Evolutionary conservation across 1,140 invertebrate genomes (phyloP).

Genomic region (Medauroidea extradentata): DNA sequence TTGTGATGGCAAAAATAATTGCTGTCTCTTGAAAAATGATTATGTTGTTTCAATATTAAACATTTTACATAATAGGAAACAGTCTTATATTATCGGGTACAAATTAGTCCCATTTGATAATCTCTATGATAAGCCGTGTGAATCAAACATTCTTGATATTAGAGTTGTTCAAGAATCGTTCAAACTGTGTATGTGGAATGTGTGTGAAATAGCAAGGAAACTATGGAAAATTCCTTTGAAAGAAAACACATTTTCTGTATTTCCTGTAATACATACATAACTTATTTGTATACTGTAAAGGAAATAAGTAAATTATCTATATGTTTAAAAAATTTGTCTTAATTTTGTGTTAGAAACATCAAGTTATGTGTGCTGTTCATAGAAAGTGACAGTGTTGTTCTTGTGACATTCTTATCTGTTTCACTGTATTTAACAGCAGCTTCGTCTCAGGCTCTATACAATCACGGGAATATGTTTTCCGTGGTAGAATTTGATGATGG

Average conservation of each 20-base stretch:
- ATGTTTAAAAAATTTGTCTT: not conserved
- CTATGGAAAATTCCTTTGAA: not conserved
- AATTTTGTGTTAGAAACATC: too few species aligned
- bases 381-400: too few species aligned
- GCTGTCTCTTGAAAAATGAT: slow-evolving; percentile 1
- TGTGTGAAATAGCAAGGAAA: not conserved
- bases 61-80: not conserved
- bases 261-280: slow-evolving; percentile 5
- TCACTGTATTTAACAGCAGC: too few species aligned
- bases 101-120: slow-evolving; percentile 1
- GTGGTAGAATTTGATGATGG: slow-evolving; percentile 3
- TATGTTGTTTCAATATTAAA: not conserved
- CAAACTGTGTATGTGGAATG: not conserved
- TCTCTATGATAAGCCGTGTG: slow-evolving; percentile 4
- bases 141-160: not conserved
- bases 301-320: not conserved
- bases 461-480: not conserved
- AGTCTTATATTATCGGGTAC: not conserved
- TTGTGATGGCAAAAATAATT: slow-evolving; percentile 5
- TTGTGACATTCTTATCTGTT: too few species aligned
- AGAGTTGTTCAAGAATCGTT: not conserved
- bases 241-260: not conserved
- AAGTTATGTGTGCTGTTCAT: too few species aligned
- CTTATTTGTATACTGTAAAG: not conserved
- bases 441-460: too few species aligned